Evolutionary conservation across 2,113 vertebrate genomes (phyloP), one percentile per base, ranked within the genome.

Genomic region (Malurus melanocephalus): DNA sequence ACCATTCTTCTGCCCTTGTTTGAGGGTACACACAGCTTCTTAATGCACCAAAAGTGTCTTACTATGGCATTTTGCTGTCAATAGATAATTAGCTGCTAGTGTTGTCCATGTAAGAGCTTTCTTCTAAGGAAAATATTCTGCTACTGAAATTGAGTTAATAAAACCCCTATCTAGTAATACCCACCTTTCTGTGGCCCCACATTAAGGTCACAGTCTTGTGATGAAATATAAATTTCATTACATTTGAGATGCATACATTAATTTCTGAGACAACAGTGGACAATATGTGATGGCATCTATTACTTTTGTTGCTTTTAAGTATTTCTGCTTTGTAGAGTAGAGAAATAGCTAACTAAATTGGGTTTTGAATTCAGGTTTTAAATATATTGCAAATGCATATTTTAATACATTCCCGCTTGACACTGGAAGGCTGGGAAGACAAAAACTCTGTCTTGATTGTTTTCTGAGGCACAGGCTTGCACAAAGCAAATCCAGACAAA

Each of bases 271-370:
- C 33, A 91, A 48, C 67, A 79, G 40, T 45, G 74, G 85, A 85
- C 84, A 68, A 55, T 69, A 56, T 64, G 35, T 65, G 40, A 87
- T 43, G 71, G 16, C 28, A 78, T 79, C 69, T 93, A 79, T 85
- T 93, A 7, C 93, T 93, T 93, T 90, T 46, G 35, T 93, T 82
- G 78, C 51, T 89, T 87, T 90, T 85, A 95, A 86, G 23, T 65
- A 15, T 69, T 92, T 77, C 48, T 82, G 55, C 48, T 81, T 92
- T 94, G 78, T 88, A 38, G 91, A 76, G 75, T 20, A 81, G 35
- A 35, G 71, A 86, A 77, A 93, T 51, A 75, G 66, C 62, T 90
- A 80, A 69, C 57, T 45, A 93, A 91, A 94, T 71, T 93, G 55
- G 16, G 43, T 79, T 90, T 59, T 66, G 59, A 90, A 87, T 87